Evolutionary conservation across 2,888 invertebrate genomes (phyloP).

Genomic region (Venusia cambrica): DNA sequence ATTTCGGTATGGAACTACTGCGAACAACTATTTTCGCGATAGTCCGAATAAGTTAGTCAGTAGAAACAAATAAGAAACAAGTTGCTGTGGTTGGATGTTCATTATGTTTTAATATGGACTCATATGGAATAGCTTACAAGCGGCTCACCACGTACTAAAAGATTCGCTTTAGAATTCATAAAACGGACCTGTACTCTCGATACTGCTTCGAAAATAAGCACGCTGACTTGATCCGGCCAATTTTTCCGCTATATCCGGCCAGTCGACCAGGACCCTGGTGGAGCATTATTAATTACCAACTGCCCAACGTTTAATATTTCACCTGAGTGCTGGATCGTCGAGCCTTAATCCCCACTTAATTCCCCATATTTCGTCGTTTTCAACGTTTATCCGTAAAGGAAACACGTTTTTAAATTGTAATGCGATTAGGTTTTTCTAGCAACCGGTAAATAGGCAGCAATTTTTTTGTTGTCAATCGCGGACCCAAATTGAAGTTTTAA

Average conservation of each 20-base stretch:
- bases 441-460: conserved; percentile 3
- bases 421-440: conserved; percentile 37
- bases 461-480: too few relatives aligned
- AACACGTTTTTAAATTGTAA: conserved; percentile 53
- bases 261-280: conserved; percentile 42
- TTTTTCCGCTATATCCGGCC: conserved; percentile 72
- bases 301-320: conserved; percentile 71
- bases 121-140: too few relatives aligned
- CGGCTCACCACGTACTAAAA: too few relatives aligned
- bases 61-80: too few relatives aligned
- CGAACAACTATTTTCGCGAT: too few relatives aligned
- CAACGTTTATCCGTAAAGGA: conserved; percentile 51
- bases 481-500: conserved; percentile 6
- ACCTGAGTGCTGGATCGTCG: conserved; percentile 62
- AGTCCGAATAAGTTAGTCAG: too few relatives aligned
- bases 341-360: conserved; percentile 68
- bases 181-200: too few relatives aligned
- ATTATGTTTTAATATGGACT: too few relatives aligned
- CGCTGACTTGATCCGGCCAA: conserved; percentile 62
- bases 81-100: too few relatives aligned
- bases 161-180: too few relatives aligned
- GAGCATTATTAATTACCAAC: conserved; percentile 74
- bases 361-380: conserved; percentile 63
- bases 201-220: conserved; percentile 56
- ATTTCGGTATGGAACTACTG: too few relatives aligned